Base-by-base conservation (phyloP, 2,888 invertebrate species). In the Drosophila stalkeri region DNA sequence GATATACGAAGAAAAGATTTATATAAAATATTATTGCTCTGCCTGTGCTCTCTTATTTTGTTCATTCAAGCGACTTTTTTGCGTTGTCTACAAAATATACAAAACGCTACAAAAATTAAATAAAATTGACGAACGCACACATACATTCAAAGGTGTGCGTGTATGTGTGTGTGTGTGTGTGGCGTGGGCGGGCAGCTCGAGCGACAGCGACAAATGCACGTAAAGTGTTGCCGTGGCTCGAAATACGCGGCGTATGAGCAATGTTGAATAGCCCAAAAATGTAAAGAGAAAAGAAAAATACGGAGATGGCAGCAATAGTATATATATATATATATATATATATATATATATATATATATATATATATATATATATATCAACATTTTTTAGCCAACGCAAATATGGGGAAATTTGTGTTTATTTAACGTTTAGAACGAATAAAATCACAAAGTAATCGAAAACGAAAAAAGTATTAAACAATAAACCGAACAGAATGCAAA, bases 81-180 rank as follows among this genome's bases (percentile, higher is more conserved):
- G 27, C 39, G 66, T 46, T 60, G 41, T 60, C 70, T 57, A 72
- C 52, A 70, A 80, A 82, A 77, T 5, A 72, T 47, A 80, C 59
- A 69, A 67, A 72, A 61, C 16, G 49, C 67, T 69, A 63, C 71
- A 66, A 83, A 41, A 89, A 81, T 89, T 81, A 89, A 85, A 77
- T 83, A 66, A 86, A 89, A 86, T 85, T 86, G 77, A 81, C 80
- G 71, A 66, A 35, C 59, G 49, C 35, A 66, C 27, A 46, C 31
- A 54, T 14, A 9, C 49, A 8, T 5, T 44, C n/a, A 31, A 31
- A 3, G 41, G 20, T 49, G 8, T 68, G 27, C 37, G n/a, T 35
- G 35, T 39, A 16, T 27, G 20, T 51, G 3, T 44, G 14, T 51
- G 11, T 23, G 16, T 41, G 7, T 69, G n/a, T 44, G n/a, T 23